Conservation (phyloP, 2,888 invertebrate genomes). For the Odontomyia ornata region DNA sequence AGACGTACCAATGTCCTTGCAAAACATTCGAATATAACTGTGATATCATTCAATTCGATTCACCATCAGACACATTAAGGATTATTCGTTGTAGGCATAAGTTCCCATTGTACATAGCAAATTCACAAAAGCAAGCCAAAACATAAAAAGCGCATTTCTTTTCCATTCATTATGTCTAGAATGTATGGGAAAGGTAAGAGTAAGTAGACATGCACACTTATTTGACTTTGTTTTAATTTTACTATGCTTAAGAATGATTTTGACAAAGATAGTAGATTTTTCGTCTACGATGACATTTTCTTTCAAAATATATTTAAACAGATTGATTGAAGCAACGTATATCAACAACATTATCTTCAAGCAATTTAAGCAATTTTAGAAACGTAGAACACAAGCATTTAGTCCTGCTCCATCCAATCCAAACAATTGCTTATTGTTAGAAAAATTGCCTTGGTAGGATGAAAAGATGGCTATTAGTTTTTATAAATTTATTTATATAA, state of each 20-base stretch:
- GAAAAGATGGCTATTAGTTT: too few relatives aligned
- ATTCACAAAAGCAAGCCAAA: conserved; percentile 20
- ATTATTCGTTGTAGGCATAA: background rate
- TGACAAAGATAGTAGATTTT: conserved; percentile 5
- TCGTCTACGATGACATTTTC: background rate
- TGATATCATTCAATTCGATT: background rate
- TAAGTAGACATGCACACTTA: conserved; percentile 59
- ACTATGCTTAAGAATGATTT: background rate
- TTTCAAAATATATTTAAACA: too few relatives aligned
- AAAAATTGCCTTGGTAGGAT: too few relatives aligned
- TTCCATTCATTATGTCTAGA: conserved; percentile 61
- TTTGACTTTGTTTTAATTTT: conserved; percentile 44
- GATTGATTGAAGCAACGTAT: too few relatives aligned
- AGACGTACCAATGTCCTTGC: background rate
- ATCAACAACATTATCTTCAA: too few relatives aligned
- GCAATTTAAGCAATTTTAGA: too few relatives aligned
- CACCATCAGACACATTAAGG: background rate
- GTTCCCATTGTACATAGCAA: conserved; percentile 34
- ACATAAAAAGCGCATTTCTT: conserved; percentile 32
- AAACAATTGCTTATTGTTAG: too few relatives aligned
- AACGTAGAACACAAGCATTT: too few relatives aligned
- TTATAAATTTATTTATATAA: too few relatives aligned
- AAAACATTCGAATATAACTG: conserved; percentile 1
- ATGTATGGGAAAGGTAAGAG: conserved; percentile 66
- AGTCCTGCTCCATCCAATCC: too few relatives aligned